Evolutionary conservation across 2,797 vertebrate genomes (phyloP), one percentile per base, ranked within the genome.

Genomic region (Coccyzus lansbergi): DNA sequence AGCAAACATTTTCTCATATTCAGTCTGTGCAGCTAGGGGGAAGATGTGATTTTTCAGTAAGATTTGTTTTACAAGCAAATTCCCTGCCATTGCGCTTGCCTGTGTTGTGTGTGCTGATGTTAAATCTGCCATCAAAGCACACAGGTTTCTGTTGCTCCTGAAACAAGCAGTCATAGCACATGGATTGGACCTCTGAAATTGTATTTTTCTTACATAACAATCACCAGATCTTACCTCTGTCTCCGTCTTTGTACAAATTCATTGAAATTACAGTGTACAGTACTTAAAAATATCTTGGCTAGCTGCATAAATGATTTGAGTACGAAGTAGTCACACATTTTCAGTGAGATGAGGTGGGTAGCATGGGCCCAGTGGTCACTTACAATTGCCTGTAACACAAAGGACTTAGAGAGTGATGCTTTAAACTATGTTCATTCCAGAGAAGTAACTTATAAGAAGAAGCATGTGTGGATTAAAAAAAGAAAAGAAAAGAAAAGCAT

Each of bases 351-450:
- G 3, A 53, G 16, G 13, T 36, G 46, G 21, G 55, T 16, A 88
- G 25, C 18, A 26, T 0, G 3, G 40, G 13, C 15, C 28, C 7
- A 20, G 26, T 12, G 52, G n/a, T 31, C 3, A 0, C 31, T 59
- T 55, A 36, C 12, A 48, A 64, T 67, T 17, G 14, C 44, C 36
- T 71, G 19, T 26, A 53, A 15, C 18, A 26, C 48, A n/a, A 28
- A 68, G 67, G 33, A 14, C 53, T 78, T 31, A 1, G 2, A 36
- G n/a, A 53, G 26, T 8, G 28, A 36, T 3, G 7, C 9, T 70
- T 96, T 56, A 31, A 62, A 48, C 28, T 36, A 25, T 7, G 6
- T 49, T 91, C 71, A 55, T 75, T 94, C 75, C 90, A 85, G 78
- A 74, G 63, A 83, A 60, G 21, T 51, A 79, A 38, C 24, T 77